A percentile compares a stretch with the other conserved stretches of the same genome.
These are phyloP conservation scores for Drosophila setifemur DNA, from an alignment of 1,140 invertebrate genomes.

Conservation along the genomic window DNA sequence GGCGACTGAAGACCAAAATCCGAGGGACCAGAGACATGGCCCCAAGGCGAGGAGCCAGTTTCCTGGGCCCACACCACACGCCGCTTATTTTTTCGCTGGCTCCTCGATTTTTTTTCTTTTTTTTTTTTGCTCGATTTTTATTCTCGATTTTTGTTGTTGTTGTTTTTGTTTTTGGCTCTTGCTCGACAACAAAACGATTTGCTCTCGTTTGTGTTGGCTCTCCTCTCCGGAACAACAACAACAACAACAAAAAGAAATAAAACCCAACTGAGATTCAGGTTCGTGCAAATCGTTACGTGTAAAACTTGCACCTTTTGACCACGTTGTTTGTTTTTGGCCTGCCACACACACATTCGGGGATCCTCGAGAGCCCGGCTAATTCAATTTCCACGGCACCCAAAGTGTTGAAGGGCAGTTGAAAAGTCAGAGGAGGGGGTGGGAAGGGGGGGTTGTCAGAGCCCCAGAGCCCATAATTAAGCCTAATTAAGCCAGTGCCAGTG, in stretches of 20 bases:
- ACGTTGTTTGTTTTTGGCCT: conserved; percentile 74
- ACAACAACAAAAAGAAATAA: conserved; percentile 3
- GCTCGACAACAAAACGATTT: conserved; percentile 79
- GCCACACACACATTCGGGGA: conserved; percentile 25
- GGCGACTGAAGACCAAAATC: conserved; percentile 30
- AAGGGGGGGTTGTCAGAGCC: conserved; percentile 4
- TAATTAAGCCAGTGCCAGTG: conserved; percentile 45
- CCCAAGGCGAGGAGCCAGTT: conserved; percentile 62
- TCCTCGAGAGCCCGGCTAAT: conserved; percentile 48
- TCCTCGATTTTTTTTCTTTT: no score
- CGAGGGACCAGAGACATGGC: conserved; percentile 59
- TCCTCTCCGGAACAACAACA: not conserved
- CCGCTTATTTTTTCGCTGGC: conserved; percentile 36
- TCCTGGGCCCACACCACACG: conserved; percentile 67
- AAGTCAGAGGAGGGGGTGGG: not conserved
- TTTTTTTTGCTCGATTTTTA: not conserved
- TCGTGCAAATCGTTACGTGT: conserved; percentile 80
- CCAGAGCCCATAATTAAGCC: conserved; percentile 73
- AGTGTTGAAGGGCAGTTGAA: conserved; percentile 22
- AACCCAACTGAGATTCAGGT: conserved; percentile 36
- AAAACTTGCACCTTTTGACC: conserved; percentile 80
- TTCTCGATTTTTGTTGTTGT: not conserved
- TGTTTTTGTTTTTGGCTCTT: conserved; percentile 5
- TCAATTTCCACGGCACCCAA: conserved; percentile 56
- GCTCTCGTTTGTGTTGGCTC: conserved; percentile 74